A percentile compares a stretch with the other conserved stretches of the same genome.
Evolutionary conservation across 2,113 vertebrate genomes (phyloP).

Genomic region (Platycercus adscitus): DNA sequence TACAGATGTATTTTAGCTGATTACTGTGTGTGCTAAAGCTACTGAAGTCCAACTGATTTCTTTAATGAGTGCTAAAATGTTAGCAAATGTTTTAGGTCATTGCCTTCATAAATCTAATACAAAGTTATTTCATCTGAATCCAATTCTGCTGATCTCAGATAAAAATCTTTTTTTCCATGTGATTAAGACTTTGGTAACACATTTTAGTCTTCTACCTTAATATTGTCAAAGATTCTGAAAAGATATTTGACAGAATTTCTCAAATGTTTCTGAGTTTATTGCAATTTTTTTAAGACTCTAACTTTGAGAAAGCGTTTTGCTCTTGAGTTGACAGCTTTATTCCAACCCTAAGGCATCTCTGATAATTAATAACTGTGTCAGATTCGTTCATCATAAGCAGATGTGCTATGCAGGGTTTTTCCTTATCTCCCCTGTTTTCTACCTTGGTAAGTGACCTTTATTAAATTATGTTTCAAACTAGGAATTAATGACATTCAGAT

Average conservation of each 20-base stretch:
- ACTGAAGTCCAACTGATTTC: not conserved
- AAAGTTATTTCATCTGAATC: not conserved
- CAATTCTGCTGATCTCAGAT: not conserved
- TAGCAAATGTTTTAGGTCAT: not conserved
- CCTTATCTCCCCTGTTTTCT: slow-evolving; percentile 27
- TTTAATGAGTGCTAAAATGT: not conserved
- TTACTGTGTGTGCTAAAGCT: not conserved
- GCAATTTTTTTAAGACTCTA: not conserved
- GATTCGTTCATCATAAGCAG: slow-evolving; percentile 19
- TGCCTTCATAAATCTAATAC: not conserved
- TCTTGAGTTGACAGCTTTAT: slow-evolving; percentile 42
- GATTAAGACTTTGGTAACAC: not conserved
- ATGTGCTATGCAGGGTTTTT: slow-evolving; percentile 41
- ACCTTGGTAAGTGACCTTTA: slow-evolving; percentile 51
- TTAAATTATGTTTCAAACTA: slow-evolving; percentile 45
- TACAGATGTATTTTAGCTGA: not conserved
- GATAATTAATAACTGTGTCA: slow-evolving; percentile 66
- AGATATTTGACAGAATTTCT: not conserved
- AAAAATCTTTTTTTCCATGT: not conserved
- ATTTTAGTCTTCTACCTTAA: not conserved
- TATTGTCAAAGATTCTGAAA: not conserved
- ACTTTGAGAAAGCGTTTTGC: slow-evolving; percentile 14
- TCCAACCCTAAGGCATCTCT: slow-evolving; percentile 32
- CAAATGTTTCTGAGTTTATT: not conserved
- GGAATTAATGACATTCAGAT: slow-evolving; percentile 40